These are phyloP conservation scores for Mystacornis crossleyi DNA, from an alignment of 2,113 vertebrate genomes.

Conservation along the genomic window DNA sequence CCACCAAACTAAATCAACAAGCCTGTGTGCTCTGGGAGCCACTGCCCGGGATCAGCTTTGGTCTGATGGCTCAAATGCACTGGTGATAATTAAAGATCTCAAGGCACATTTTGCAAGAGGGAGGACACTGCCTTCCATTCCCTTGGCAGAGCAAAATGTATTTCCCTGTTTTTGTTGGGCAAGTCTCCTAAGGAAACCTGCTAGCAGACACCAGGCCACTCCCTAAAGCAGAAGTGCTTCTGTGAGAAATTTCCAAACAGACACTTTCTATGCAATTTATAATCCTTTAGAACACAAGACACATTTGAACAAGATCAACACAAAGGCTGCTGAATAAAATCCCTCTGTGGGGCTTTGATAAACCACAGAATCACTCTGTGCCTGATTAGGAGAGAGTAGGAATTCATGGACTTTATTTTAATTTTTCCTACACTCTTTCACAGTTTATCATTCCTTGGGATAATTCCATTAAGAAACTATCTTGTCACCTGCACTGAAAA, in stretches of 20 bases:
- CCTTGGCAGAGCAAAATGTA: not conserved
- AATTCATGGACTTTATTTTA: not conserved
- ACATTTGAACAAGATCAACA: not conserved
- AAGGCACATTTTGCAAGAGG: not conserved
- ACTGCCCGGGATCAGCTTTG: not conserved
- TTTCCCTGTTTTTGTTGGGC: not conserved
- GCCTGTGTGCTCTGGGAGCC: not conserved
- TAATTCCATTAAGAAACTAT: not conserved
- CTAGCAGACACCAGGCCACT: not conserved
- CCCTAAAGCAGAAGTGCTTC: not conserved
- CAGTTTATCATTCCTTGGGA: not conserved
- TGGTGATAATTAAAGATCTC: not conserved
- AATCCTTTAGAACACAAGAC: not conserved
- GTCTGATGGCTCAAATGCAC: not conserved
- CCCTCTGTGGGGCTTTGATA: not conserved
- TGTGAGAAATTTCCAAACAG: not conserved
- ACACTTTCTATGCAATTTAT: not conserved
- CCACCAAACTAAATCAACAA: not conserved
- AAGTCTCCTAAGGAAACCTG: not conserved
- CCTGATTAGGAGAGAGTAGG: not conserved
- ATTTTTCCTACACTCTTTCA: not conserved
- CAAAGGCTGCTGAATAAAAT: not conserved
- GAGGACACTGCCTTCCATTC: not conserved
- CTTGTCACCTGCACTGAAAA: not conserved
- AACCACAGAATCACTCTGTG: not conserved